Base-by-base conservation (phyloP, 2,113 vertebrate genomes). In the Hiodon alosoides region DNA sequence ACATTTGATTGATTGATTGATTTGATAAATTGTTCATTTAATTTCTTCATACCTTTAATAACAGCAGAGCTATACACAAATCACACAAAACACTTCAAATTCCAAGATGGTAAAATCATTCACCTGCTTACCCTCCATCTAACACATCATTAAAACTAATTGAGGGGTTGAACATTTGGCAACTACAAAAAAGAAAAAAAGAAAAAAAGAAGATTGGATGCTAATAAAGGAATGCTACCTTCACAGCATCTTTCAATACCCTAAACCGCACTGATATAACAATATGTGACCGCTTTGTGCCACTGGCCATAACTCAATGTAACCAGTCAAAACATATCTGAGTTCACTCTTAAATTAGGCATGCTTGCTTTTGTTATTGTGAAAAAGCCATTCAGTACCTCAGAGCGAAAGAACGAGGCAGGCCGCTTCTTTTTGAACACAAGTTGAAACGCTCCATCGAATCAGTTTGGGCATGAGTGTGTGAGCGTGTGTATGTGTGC, bases 401-500 rank as follows among this genome's bases (percentile, higher is more conserved):
- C 48, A n/a, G 51, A 50, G 48, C 2, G 13, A 2, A 2, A 14
- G 48, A 69, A 55, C 8, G 55, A 70, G 53, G 52, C 53, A 57
- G n/a, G 70, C 17, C 46, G 31, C 10, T 46, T 7, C 52, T 46
- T 55, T 68, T 17, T 51, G 13, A 51, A 17, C 8, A 16, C 17
- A 67, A 73, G 16, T 46, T 47, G 57, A 64, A 73, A 73, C 61
- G 3, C 8, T 54, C 16, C 13, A 16, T 73, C 54, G 51, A 73
- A 55, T 66, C 61, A 55, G 61, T 17, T 52, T 52, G 61, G 72
- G 72, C 61, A 64, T 7, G 16, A 73, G 53, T 73, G 52, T n/a
- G 17, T n/a, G 60, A 65, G 31, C 31, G 31, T 31, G 31, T 31
- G 31, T 31, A 31, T 31, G 31, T 31, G 31, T 31, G 13, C 8